These are phyloP conservation scores for Dicranocentrus wangi DNA, from an alignment of 2,888 invertebrate genomes.

Conservation along the genomic window DNA sequence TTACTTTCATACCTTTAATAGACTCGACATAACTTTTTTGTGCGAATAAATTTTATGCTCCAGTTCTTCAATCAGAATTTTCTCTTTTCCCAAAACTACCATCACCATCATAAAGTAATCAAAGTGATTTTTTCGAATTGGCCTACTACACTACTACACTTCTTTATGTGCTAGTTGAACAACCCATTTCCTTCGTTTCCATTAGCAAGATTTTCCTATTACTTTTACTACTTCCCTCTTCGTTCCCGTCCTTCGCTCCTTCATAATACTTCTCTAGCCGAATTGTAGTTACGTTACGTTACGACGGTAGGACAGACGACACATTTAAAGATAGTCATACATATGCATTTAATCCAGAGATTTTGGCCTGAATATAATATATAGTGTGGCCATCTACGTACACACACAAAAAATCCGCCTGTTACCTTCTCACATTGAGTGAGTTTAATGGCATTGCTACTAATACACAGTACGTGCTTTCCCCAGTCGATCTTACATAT, in stretches of 20 bases:
- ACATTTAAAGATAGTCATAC: conserved; percentile 23
- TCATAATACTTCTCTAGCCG: too few relatives aligned
- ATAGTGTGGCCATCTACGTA: too few relatives aligned
- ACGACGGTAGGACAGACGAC: conserved; percentile 15
- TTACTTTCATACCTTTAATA: conserved; percentile 15
- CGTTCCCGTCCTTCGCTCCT: neutral
- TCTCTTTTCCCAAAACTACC: conserved; percentile 31
- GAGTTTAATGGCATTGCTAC: neutral
- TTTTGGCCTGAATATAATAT: too few relatives aligned
- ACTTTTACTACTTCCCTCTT: conserved; percentile 32
- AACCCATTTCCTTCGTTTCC: conserved; percentile 41
- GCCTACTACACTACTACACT: conserved; percentile 37
- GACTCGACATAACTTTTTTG: conserved; percentile 13
- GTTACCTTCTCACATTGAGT: neutral
- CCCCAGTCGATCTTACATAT: neutral
- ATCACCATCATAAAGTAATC: conserved; percentile 50
- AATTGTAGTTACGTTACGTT: too few relatives aligned
- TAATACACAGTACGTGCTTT: neutral
- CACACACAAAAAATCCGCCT: too few relatives aligned
- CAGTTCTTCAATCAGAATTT: conserved; percentile 45
- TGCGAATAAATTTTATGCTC: conserved; percentile 42
- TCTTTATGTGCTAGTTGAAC: conserved; percentile 37
- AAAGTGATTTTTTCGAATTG: conserved; percentile 44
- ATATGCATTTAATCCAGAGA: conserved; percentile 30
- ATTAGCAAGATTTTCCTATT: conserved; percentile 38